phyloP scores from a whole-genome alignment of 2,888 invertebrate species.

The Cataglyphis cursor region DNA sequence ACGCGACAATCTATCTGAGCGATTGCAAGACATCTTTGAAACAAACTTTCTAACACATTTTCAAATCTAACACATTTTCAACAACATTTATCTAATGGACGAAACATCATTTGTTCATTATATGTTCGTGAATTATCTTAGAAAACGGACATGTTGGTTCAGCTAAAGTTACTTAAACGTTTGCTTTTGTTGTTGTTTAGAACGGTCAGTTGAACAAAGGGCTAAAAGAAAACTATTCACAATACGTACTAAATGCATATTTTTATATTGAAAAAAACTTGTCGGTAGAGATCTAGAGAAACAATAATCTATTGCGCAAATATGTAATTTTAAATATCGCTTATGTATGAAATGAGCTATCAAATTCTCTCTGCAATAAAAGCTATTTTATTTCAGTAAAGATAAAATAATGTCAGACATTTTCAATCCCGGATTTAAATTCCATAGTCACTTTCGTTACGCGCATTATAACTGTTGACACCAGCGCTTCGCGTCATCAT shows the following conservation, averaged over 20 bases:
- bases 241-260: neutral
- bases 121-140: neutral
- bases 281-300: neutral
- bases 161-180: conserved; percentile 5
- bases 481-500: conserved; percentile 9
- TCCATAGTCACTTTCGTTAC: conserved; percentile 38
- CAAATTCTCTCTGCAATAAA: neutral
- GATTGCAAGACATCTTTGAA: conserved; percentile 52
- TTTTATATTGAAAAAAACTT: conserved; percentile 8
- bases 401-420: conserved; percentile 36
- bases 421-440: conserved; percentile 49
- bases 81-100: conserved; percentile 54
- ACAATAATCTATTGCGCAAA: neutral
- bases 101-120: conserved; percentile 22
- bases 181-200: neutral
- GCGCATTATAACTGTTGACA: conserved; percentile 29
- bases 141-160: neutral
- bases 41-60: conserved; percentile 47
- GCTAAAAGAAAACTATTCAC: neutral
- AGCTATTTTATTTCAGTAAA: neutral
- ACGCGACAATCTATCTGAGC: neutral
- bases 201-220: neutral
- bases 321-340: neutral
- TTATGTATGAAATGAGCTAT: neutral
- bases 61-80: too few species aligned